These are phyloP conservation scores for Plutella xylostella DNA, from an alignment of 2,888 invertebrate genomes.

Conservation along the genomic window DNA sequence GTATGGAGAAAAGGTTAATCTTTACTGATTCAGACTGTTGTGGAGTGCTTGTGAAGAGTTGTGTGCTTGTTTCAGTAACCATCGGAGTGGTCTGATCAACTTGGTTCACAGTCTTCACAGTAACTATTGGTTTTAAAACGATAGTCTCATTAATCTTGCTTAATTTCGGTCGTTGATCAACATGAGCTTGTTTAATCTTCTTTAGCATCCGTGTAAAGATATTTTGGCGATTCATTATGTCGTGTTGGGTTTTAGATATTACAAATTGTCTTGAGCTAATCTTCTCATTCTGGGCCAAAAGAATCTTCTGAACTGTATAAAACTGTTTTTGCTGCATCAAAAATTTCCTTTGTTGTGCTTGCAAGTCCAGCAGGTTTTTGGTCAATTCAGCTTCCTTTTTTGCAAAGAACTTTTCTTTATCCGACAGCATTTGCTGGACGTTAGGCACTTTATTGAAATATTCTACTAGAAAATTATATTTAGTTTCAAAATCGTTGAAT, in stretches of 20 bases:
- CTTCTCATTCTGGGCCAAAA: conserved; percentile 52
- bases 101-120: background rate
- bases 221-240: conserved; percentile 51
- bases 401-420: conserved; percentile 32
- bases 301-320: conserved; percentile 46
- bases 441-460: conserved; percentile 33
- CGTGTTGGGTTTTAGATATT: conserved; percentile 50
- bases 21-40: conserved; percentile 42
- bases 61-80: conserved; percentile 13
- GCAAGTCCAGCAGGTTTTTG: conserved; percentile 41
- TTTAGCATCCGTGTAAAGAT: conserved; percentile 49
- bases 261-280: conserved; percentile 44
- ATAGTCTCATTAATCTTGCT: background rate
- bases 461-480: conserved; percentile 35
- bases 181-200: conserved; percentile 43
- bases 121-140: background rate
- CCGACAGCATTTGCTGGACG: conserved; percentile 29
- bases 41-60: conserved; percentile 16
- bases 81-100: background rate
- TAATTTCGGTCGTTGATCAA: conserved; percentile 20
- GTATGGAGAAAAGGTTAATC: conserved; percentile 49
- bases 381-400: conserved; percentile 37
- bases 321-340: conserved; percentile 49
- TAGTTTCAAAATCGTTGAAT: conserved; percentile 42
- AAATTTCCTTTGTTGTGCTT: conserved; percentile 51